Evolutionary conservation across 2,888 invertebrate genomes (phyloP).

Genomic region (Melinopterus prodromus): DNA sequence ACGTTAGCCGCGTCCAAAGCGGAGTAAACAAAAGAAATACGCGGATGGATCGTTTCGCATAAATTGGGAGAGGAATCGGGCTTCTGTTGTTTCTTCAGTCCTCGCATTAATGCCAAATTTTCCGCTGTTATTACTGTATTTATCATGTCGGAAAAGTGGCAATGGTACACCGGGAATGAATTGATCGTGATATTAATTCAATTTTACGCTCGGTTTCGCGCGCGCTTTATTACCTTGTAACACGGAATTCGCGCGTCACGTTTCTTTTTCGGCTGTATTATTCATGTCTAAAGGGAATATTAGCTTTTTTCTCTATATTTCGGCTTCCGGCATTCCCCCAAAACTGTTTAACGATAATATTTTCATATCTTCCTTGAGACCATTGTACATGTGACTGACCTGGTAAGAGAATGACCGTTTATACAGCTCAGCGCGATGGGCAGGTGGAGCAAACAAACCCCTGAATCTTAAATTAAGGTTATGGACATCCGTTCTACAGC

Average conservation of each 20-base stretch:
- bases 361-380: no score
- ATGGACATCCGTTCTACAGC: no score
- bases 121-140: background rate
- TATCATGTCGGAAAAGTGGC: background rate
- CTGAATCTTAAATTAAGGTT: no score
- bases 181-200: background rate
- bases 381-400: no score
- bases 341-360: no score
- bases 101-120: background rate
- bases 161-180: background rate
- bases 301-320: no score
- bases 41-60: background rate
- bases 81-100: background rate
- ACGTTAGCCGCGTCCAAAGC: background rate
- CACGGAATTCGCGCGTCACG: background rate
- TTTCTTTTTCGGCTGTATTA: background rate
- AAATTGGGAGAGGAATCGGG: background rate
- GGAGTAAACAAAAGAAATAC: background rate
- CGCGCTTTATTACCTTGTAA: background rate
- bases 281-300: background rate
- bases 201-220: background rate
- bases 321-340: no score
- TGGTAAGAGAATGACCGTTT: no score
- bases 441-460: no score
- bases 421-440: no score